Evolutionary conservation across 2,113 vertebrate genomes (phyloP).

Genomic region (Elachura formosa): DNA sequence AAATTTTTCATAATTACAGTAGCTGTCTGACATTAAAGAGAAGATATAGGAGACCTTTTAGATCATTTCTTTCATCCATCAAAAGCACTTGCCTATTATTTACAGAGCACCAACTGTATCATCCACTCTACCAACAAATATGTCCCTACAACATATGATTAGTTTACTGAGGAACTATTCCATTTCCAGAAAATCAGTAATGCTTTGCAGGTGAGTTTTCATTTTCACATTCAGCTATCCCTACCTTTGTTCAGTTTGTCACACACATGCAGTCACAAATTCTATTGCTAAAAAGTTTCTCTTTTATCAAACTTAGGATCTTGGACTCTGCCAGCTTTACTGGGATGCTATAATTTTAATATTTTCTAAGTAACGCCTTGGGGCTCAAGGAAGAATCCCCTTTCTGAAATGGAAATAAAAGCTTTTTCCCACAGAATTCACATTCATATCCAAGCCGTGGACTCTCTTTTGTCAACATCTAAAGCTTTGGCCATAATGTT

Average conservation of each 20-base stretch:
- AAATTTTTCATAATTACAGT: conserved; percentile 37
- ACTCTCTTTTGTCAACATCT: not conserved
- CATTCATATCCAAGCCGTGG: not conserved
- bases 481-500: not conserved
- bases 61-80: not conserved
- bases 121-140: not conserved
- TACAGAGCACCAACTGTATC: conserved; percentile 1
- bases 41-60: conserved; percentile 6
- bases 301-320: not conserved
- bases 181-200: conserved; percentile 14
- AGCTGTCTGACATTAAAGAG: conserved; percentile 15
- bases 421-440: not conserved
- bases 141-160: not conserved
- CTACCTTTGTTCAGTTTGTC: not conserved
- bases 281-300: not conserved
- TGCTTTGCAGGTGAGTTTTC: not conserved
- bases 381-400: not conserved
- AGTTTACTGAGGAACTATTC: not conserved
- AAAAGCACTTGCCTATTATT: conserved; percentile 6
- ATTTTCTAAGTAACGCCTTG: not conserved
- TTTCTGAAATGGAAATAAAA: not conserved
- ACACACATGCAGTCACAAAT: not conserved
- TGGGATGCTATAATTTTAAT: not conserved
- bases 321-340: not conserved
- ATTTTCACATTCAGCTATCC: not conserved